A percentile compares a stretch with the other conserved stretches of the same genome.
These are phyloP conservation scores for Plebejus anna DNA, from an alignment of 2,888 invertebrate species.

Conservation along the genomic window DNA sequence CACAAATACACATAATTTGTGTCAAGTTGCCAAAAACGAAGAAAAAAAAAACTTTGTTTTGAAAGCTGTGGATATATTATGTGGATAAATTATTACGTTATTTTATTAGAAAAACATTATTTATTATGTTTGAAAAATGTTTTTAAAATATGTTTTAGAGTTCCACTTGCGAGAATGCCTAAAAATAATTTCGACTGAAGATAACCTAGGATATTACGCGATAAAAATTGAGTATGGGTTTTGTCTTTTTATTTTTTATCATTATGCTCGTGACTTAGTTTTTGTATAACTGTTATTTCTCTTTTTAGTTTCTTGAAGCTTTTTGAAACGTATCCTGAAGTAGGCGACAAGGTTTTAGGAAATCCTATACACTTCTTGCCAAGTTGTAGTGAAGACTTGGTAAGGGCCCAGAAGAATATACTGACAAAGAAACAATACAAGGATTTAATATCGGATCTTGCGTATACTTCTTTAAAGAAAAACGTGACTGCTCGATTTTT, in stretches of 20 bases:
- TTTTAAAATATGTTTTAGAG: constrained; percentile 78
- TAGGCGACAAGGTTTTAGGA: constrained; percentile 84
- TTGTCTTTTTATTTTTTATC: background rate
- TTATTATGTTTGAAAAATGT: constrained; percentile 46
- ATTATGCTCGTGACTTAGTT: background rate
- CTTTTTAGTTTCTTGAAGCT: constrained; percentile 83
- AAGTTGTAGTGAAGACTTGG: constrained; percentile 81
- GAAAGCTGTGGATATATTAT: background rate
- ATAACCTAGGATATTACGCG: constrained; percentile 82
- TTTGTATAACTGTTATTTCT: constrained; percentile 22
- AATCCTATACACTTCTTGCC: constrained; percentile 82
- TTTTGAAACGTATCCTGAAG: constrained; percentile 83
- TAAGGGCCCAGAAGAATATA: constrained; percentile 81
- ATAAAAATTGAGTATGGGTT: constrained; percentile 84
- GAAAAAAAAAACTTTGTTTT: background rate
- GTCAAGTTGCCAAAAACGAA: too few relatives aligned
- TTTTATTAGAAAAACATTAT: background rate
- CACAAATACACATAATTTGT: too few relatives aligned
- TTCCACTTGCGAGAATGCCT: constrained; percentile 82
- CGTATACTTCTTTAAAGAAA: constrained; percentile 72
- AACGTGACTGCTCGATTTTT: constrained; percentile 84
- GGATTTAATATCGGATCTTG: constrained; percentile 48
- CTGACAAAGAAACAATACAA: constrained; percentile 64
- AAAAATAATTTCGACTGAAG: constrained; percentile 80
- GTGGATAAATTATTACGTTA: background rate